Evolutionary conservation across 1,140 invertebrate genomes (phyloP), one percentile per base, ranked within the genome.

Genomic region (Phymastichus coffea): DNA sequence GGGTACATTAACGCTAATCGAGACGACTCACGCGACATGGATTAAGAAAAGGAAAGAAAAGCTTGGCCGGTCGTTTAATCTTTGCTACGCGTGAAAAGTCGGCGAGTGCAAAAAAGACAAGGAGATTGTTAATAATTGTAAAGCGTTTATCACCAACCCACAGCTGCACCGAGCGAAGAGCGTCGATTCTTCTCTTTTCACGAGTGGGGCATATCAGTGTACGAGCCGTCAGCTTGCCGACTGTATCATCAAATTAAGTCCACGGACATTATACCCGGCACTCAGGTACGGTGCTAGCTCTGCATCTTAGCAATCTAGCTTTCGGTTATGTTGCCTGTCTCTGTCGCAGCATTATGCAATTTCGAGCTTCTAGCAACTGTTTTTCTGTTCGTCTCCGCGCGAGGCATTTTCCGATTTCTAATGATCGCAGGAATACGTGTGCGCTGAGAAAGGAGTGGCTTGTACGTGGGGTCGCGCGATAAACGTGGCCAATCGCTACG

Each of bases 381-480:
- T n/a, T n/a, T n/a, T n/a, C n/a, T n/a, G n/a, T n/a, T n/a, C n/a
- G n/a, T n/a, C n/a, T n/a, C n/a, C n/a, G n/a, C n/a, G n/a, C n/a
- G n/a, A n/a, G n/a, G n/a, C n/a, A n/a, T n/a, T n/a, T n/a, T n/a
- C n/a, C n/a, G n/a, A n/a, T n/a, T n/a, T n/a, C n/a, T n/a, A n/a
- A n/a, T n/a, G n/a, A n/a, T n/a, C n/a, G n/a, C 17, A 88, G 83
- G 86, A 89, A 70, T 87, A 87, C 68, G 86, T 90, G 17, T 90
- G 88, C 68, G 87, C 87, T 12, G 83, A 86, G 57, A 85, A 86
- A 67, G 83, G 82, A 20, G 78, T 82, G 15, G 75, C 83, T 63
- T 89, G 88, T 72, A 83, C 82, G 14, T 92, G 90, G 90, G 90
- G 90, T 4, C 78, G 83, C 15, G 87, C 89, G 15, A 86, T 91